Conservation (phyloP, 2,797 vertebrate genomes). For the Platyrinchus mystaceus region DNA sequence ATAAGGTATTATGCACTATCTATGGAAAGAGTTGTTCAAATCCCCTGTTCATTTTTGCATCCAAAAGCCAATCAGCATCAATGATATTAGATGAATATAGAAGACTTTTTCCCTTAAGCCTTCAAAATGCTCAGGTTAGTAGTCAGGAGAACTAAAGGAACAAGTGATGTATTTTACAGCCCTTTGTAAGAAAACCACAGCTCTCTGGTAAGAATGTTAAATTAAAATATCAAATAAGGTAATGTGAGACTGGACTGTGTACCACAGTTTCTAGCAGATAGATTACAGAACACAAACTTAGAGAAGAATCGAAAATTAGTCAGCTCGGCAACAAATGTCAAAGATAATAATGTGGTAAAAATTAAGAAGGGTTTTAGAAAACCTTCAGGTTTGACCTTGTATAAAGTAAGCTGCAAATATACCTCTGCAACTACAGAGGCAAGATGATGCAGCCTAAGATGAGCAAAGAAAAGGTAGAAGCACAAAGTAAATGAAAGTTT, state of each 20-base stretch:
- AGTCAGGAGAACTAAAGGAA: background rate
- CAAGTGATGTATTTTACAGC: background rate
- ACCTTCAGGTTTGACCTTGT: background rate
- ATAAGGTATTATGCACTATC: background rate
- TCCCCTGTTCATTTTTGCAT: background rate
- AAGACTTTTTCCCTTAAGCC: background rate
- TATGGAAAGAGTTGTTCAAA: background rate
- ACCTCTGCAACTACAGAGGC: background rate
- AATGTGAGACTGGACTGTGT: background rate
- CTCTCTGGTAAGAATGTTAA: background rate
- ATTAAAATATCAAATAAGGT: background rate
- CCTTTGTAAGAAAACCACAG: background rate
- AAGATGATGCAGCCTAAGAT: background rate
- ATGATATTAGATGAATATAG: background rate
- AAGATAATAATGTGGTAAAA: background rate
- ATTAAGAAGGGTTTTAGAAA: background rate
- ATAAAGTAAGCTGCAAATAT: background rate
- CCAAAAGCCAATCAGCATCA: background rate
- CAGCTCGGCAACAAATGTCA: background rate
- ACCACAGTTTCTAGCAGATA: background rate
- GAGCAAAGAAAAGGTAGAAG: background rate
- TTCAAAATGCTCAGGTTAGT: background rate
- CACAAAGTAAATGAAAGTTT: background rate
- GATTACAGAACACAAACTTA: background rate
- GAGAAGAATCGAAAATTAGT: background rate